Evolutionary conservation across 2,797 vertebrate genomes (phyloP), one percentile per base, ranked within the genome.

Genomic region (Gymnoscopelus microlampas): DNA sequence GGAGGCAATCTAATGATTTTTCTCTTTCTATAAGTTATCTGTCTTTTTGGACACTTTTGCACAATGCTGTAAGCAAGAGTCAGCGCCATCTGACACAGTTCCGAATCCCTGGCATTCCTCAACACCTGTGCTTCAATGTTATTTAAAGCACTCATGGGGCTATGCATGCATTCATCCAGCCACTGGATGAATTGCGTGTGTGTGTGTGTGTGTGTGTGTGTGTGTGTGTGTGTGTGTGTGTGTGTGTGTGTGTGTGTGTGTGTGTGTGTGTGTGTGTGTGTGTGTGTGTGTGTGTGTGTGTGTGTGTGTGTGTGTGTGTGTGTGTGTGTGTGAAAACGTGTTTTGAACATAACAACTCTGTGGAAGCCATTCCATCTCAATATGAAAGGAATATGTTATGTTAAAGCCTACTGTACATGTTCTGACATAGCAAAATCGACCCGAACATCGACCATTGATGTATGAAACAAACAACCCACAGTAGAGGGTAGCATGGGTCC

Each of bases 121-220:
- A 89, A 87, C 90, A 91, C 88, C 88, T 91, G 87, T 85, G 88
- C 81, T 82, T 87, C 85, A 69, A 66, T 87, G 85, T 88, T 91
- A 89, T 89, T 90, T 89, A 88, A 90, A 91, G 87, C 85, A 90
- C 84, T 84, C 84, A 19, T 81, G 76, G 85, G 89, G 84, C 79
- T 80, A 75, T 86, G 85, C 84, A 88, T 72, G 79, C 79, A 90
- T 78, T 29, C 74, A 85, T 73, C 58, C 78, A 85, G 85, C 89
- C 80, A 87, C 59, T 6, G 80, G 86, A 88, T 91, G n/a, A n/a
- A 86, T 89, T 88, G 26, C 3, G 26, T 26, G 26, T 26, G 26
- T 90, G 76, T 65, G 64, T 77, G 19, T 80, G 44, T 64, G 66
- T 61, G 24, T 15, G 19, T 48, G 63, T 58, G 59, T 64, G 60